Conservation (phyloP, 2,888 invertebrate genomes). For the Platycnemis pennipes region DNA sequence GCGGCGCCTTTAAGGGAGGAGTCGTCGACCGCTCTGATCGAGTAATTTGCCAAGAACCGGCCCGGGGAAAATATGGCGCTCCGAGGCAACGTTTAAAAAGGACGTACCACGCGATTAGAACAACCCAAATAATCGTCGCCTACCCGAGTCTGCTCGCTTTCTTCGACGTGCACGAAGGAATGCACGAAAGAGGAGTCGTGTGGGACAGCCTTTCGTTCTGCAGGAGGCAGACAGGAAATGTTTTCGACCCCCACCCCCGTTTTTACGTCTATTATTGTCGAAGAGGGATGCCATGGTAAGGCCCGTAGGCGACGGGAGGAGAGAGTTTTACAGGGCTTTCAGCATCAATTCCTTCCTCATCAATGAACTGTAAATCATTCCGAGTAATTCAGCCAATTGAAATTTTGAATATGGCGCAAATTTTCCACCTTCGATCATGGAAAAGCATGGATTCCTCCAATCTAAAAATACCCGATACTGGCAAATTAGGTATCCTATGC, state of each 20-base stretch:
- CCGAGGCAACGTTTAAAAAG: not conserved
- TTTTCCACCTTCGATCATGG: not conserved
- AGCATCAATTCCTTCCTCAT: not conserved
- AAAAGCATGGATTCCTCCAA: not conserved
- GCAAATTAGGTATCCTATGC: not conserved
- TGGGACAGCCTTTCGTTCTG: too few species aligned
- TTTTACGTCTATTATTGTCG: not conserved
- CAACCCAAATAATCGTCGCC: slow-evolving; percentile 4
- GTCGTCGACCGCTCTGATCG: slow-evolving; percentile 39
- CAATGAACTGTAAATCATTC: not conserved
- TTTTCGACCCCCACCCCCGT: not conserved
- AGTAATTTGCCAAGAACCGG: slow-evolving; percentile 36
- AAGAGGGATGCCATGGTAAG: too few species aligned
- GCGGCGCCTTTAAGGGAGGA: slow-evolving; percentile 36
- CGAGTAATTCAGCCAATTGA: not conserved
- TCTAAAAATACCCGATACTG: not conserved
- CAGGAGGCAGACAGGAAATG: not conserved
- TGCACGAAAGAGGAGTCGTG: not conserved
- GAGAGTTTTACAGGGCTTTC: not conserved
- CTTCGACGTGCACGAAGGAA: not conserved
- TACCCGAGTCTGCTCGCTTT: not conserved
- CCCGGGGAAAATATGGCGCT: slow-evolving; percentile 25
- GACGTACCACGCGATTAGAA: not conserved
- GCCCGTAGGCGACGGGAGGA: not conserved
- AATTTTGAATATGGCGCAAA: not conserved